These are phyloP conservation scores for Dromas ardeola DNA, from an alignment of 2,113 vertebrate genomes.

Conservation along the genomic window DNA sequence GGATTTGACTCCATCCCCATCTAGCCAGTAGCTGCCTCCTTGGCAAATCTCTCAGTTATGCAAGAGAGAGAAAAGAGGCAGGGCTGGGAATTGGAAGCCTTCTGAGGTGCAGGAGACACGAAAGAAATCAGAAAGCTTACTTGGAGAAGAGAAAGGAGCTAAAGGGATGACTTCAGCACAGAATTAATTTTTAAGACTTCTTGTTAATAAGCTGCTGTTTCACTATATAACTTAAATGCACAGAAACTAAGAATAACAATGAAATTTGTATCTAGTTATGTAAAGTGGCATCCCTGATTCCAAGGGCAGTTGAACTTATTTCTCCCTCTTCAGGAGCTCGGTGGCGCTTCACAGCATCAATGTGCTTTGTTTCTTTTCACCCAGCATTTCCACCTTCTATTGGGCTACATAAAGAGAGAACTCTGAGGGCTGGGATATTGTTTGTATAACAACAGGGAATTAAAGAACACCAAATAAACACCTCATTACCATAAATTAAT, in stretches of 20 bases:
- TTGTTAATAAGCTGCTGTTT: not conserved
- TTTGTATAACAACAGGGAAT: not conserved
- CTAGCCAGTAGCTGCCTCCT: not conserved
- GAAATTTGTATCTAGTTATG: not conserved
- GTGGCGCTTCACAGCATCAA: not conserved
- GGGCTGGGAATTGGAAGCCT: not conserved
- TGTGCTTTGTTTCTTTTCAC: not conserved
- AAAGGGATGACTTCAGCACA: not conserved
- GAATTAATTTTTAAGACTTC: not conserved
- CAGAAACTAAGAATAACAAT: not conserved
- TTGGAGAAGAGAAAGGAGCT: not conserved
- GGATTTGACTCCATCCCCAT: not conserved
- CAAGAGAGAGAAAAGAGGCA: not conserved
- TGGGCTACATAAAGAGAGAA: not conserved
- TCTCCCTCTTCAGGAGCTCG: not conserved
- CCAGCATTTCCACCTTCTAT: not conserved
- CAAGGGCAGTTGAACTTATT: not conserved
- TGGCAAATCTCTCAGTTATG: not conserved
- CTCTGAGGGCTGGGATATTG: not conserved
- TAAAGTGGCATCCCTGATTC: not conserved
- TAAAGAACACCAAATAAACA: conserved; percentile 35
- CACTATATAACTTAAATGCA: not conserved
- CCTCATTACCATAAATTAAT: conserved; percentile 53
- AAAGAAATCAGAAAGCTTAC: not conserved
- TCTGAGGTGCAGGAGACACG: not conserved